Evolutionary conservation across 2,113 vertebrate species (phyloP).

Genomic region (Argyrosomus japonicus): DNA sequence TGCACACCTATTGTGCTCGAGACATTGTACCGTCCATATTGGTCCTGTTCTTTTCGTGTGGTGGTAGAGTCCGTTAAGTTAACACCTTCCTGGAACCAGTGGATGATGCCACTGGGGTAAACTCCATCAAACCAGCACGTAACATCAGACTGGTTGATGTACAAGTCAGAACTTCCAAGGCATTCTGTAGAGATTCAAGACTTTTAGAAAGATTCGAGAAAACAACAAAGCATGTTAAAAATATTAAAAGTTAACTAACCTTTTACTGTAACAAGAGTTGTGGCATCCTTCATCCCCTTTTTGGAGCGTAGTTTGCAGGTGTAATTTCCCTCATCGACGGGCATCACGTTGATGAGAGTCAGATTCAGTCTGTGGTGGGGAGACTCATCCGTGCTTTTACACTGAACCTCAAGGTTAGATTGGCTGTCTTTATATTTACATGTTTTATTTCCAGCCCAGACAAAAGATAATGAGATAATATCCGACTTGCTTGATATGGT

Average conservation of each 20-base stretch:
- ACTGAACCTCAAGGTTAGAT: fast-evolving
- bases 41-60: neutral
- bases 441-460: neutral
- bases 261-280: neutral
- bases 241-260: constrained; percentile 46
- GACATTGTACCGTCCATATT: constrained; percentile 6
- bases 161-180: fast-evolving
- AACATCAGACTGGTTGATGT: neutral
- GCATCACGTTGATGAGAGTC: constrained; percentile 56
- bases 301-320: constrained; percentile 56
- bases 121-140: constrained; percentile 54
- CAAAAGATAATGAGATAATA: neutral
- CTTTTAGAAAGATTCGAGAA: neutral
- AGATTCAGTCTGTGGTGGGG: neutral
- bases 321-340: constrained; percentile 42
- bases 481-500: fast-evolving
- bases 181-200: constrained; percentile 48
- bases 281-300: fast-evolving
- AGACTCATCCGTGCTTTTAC: fast-evolving
- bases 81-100: constrained; percentile 32
- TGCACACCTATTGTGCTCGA: neutral
- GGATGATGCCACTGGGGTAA: constrained; percentile 32
- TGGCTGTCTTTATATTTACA: fast-evolving
- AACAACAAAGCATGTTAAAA: neutral
- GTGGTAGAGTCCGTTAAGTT: neutral